Evolutionary conservation across 2,113 vertebrate genomes (phyloP), one percentile per base, ranked within the genome.

Genomic region (Scophthalmus maximus): DNA sequence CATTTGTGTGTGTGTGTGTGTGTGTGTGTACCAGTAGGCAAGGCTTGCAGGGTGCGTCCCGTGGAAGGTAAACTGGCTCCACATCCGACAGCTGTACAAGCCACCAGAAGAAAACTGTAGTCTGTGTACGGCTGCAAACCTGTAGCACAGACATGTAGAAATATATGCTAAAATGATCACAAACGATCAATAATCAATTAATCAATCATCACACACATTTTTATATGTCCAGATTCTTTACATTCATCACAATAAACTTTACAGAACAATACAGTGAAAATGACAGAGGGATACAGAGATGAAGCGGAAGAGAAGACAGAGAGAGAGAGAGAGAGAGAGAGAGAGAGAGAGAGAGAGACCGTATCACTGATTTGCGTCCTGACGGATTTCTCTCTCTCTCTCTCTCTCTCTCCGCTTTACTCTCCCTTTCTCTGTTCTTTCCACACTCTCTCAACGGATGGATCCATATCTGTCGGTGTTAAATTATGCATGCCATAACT

Each of bases 71-170:
- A 88, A 47, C 96, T 97, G 60, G 93, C 91, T 87, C 93, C 76
- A 81, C 96, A 97, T 47, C 95, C 96, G 6, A 84, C 93, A 85
- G 94, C 92, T 66, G 96, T 96, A 78, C 96, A 99, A 29, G 93
- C 95, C 60, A 88, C 87, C 56, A 99, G 87, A 66, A 91, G 86
- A 81, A 97, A 98, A 76, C 88, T 94, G 92, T 97, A 97, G 89
- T 93, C 91, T 68, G 92, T 95, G 79, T 94, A 93, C 0, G 96
- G 95, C 87, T 95, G 92, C 52, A 98, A 93, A 90, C 92, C 97
- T 97, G 89, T 68, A 83, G 78, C 38, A 82, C 11, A 88, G 10
- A 83, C 29, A 76, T 23, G 1, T 6, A 65, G 10, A 18, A 55
- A 38, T n/a, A 68, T 15, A 9, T 32, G 6, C 26, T 32, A 78